Percentiles rank a stretch among this genome's conserved stretches.
Evolutionary conservation across 2,113 vertebrate genomes (phyloP).

Genomic region (Xenopus tropicalis): DNA sequence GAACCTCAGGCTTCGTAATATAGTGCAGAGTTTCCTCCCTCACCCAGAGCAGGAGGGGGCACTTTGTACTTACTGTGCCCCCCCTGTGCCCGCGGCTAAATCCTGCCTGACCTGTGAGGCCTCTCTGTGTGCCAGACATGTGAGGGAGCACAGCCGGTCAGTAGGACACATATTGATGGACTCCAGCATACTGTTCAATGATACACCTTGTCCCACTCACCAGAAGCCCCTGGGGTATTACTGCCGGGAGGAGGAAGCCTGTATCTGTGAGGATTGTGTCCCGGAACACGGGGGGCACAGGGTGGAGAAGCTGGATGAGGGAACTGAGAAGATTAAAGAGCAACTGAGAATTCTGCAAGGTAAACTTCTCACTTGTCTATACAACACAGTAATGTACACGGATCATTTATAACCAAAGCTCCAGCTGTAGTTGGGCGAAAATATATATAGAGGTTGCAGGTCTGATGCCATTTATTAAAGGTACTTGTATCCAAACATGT

Average conservation of each 20-base stretch:
- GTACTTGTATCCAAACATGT: too few relatives aligned
- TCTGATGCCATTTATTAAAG: too few relatives aligned
- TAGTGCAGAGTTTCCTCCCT: background rate
- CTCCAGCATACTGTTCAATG: background rate
- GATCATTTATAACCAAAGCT: too few relatives aligned
- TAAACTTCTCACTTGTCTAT: too few relatives aligned
- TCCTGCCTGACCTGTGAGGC: constrained; percentile 22
- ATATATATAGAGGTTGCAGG: too few relatives aligned
- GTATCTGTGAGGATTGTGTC: constrained; percentile 12
- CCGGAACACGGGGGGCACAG: constrained; percentile 7
- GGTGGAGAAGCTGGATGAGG: constrained; percentile 11
- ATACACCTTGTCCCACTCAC: constrained; percentile 13
- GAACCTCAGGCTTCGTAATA: background rate
- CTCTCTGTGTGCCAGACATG: constrained; percentile 13
- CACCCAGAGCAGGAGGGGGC: background rate
- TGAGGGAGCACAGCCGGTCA: constrained; percentile 15
- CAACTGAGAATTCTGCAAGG: too few relatives aligned
- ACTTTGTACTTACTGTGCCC: constrained; percentile 8
- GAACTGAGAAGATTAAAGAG: background rate
- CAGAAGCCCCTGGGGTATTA: constrained; percentile 19
- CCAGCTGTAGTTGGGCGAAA: too few relatives aligned
- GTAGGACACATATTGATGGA: constrained; percentile 12
- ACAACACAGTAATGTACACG: too few relatives aligned
- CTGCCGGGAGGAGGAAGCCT: background rate
- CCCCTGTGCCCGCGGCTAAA: constrained; percentile 7